Conservation (phyloP, 1,140 invertebrate species). For the Solenopsis fugax region DNA sequence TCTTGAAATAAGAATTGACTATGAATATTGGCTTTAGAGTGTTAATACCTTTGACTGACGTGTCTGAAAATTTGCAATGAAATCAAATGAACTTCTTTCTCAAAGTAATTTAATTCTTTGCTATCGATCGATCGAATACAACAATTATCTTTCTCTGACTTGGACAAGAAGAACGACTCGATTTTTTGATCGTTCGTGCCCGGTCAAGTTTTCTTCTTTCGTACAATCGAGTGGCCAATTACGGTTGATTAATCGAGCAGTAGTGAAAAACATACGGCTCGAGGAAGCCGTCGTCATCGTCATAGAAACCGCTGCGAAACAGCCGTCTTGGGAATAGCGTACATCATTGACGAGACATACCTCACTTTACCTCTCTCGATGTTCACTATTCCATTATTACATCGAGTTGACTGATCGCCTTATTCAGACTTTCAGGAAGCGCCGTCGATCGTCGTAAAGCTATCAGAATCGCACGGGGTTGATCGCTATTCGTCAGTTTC, state of each 20-base stretch:
- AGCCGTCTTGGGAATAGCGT: conserved; percentile 65
- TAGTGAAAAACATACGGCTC: conserved; percentile 23
- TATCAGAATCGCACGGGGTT: neutral
- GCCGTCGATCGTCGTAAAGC: neutral
- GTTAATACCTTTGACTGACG: neutral
- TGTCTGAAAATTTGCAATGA: neutral
- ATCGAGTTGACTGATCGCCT: conserved; percentile 52
- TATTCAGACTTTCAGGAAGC: conserved; percentile 72
- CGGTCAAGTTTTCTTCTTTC: conserved; percentile 60
- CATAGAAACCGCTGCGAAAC: conserved; percentile 15
- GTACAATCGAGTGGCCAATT: conserved; percentile 56
- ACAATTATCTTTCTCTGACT: neutral
- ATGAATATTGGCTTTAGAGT: too few species aligned
- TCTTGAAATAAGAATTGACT: too few species aligned
- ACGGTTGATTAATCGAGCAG: conserved; percentile 67
- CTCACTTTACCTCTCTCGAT: conserved; percentile 43
- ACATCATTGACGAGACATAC: conserved; percentile 2
- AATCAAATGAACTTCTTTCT: neutral
- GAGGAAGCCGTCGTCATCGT: conserved; percentile 40
- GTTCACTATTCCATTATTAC: neutral
- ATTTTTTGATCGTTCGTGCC: neutral
- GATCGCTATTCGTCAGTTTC: neutral
- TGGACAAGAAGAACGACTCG: conserved; percentile 38
- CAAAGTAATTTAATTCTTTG: neutral
- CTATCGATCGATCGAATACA: neutral